phyloP scores from a whole-genome alignment of 1,140 invertebrate genomes.

The Drosophila carrolli region DNA sequence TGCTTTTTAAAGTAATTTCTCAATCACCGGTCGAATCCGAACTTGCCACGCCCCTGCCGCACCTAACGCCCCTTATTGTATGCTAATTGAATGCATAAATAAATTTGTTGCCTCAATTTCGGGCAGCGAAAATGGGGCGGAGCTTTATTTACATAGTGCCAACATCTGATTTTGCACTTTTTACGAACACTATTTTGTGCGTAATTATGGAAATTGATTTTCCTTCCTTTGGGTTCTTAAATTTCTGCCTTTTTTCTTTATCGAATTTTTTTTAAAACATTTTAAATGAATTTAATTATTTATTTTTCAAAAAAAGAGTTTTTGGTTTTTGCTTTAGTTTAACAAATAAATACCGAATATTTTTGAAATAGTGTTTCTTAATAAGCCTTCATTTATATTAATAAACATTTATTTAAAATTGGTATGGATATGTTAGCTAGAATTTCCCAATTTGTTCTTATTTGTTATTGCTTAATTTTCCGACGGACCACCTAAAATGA shows the following conservation, averaged over 20 bases:
- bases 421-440: too few relatives aligned
- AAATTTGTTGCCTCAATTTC: conserved; percentile 12
- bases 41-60: conserved; percentile 5
- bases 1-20: conserved; percentile 46
- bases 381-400: too few relatives aligned
- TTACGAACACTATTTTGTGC: conserved; percentile 9
- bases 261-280: neutral
- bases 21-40: conserved; percentile 23
- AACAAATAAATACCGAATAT: too few relatives aligned
- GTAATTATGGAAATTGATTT: conserved; percentile 22
- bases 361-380: too few relatives aligned
- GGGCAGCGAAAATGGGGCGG: conserved; percentile 6
- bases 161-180: conserved; percentile 21
- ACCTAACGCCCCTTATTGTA: conserved; percentile 1
- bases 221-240: neutral
- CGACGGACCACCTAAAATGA: neutral
- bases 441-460: too few relatives aligned
- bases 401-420: too few relatives aligned
- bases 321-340: too few relatives aligned
- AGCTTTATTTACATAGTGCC: conserved; percentile 9
- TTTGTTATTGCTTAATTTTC: neutral
- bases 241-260: neutral
- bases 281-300: neutral
- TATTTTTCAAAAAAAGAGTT: too few relatives aligned
- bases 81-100: conserved; percentile 43